Evolutionary conservation across 2,113 vertebrate genomes (phyloP), one percentile per base, ranked within the genome.

Genomic region (Tetrax tetrax): DNA sequence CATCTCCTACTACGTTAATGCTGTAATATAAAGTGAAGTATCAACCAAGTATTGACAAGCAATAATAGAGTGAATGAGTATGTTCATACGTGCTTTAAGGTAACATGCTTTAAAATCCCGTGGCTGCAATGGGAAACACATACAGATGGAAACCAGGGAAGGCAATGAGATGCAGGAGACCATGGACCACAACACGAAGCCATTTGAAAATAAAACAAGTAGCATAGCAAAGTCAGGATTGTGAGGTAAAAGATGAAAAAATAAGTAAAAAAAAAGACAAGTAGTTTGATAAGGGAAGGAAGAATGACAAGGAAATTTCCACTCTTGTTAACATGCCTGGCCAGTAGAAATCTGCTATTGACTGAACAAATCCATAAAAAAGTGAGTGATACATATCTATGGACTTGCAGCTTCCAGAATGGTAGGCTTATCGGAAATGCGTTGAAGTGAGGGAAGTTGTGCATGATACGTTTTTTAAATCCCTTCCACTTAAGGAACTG

Each of bases 301-400:
- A 59, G 21, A 82, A 45, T 14, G 5, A 33, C 21, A 75, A 87
- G 81, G 51, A 47, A 63, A 28, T 22, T 59, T 51, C 13, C 47
- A 54, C 22, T 11, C 19, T 33, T 20, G 14, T 24, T 33, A 84
- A 27, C 20, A 0, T 37, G 31, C 37, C 38, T 37, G 12, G 28
- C 25, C 25, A 27, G 60, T 0, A 61, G 27, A 74, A 53, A 29
- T 61, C 8, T 1, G 1, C 28, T 65, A 25, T 0, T 29, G n/a
- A 45, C 47, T 87, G 14, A 63, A 53, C 6, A 85, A 82, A 71
- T 27, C 15, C 81, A 53, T 5, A 10, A 82, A 47, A 10, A 54
- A 35, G 17, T 0, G 0, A 69, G 1, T 2, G 23, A 38, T n/a
- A n/a, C 10, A 0, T 43, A 50, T 45, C 61, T 56, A 72, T 14